Percentiles rank a stretch among this genome's conserved stretches.
Evolutionary conservation across 2,797 vertebrate species (phyloP).

Genomic region (Echeneis naucrates): DNA sequence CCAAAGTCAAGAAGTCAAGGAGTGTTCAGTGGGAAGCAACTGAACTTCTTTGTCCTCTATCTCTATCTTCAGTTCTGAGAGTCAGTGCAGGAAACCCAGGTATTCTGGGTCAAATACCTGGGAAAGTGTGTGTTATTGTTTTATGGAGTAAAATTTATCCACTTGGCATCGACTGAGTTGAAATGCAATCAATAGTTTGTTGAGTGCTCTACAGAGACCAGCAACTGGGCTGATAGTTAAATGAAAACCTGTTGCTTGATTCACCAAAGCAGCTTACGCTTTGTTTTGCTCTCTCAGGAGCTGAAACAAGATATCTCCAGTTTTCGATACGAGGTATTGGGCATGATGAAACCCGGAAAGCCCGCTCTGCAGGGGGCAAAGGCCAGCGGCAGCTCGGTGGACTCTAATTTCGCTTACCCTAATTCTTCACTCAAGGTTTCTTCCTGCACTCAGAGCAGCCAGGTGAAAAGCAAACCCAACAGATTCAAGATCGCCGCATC

Average conservation of each 20-base stretch:
- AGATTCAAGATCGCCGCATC: constrained; percentile 90
- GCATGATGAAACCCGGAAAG: constrained; percentile 92
- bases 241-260: constrained; percentile 9
- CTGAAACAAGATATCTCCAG: constrained; percentile 99
- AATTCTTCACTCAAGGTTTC: constrained; percentile 84
- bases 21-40: no score
- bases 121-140: background rate
- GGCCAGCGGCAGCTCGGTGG: constrained; percentile 63
- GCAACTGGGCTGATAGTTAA: background rate
- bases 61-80: no score
- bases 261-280: background rate
- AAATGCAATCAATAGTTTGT: background rate
- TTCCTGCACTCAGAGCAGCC: constrained; percentile 76
- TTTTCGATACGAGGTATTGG: constrained; percentile 98
- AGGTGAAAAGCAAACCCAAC: constrained; percentile 88
- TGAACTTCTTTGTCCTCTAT: no score
- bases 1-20: background rate
- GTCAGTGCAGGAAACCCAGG: no score
- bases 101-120: no score
- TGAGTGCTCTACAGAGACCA: constrained; percentile 1
- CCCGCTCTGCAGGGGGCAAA: constrained; percentile 80
- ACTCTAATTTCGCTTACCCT: constrained; percentile 83
- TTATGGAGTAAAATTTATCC: background rate
- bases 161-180: constrained; percentile 8
- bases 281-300: constrained; percentile 83